These are phyloP conservation scores for Cryptotis parvus DNA, from an alignment of 2,113 vertebrate genomes.

Conservation along the genomic window DNA sequence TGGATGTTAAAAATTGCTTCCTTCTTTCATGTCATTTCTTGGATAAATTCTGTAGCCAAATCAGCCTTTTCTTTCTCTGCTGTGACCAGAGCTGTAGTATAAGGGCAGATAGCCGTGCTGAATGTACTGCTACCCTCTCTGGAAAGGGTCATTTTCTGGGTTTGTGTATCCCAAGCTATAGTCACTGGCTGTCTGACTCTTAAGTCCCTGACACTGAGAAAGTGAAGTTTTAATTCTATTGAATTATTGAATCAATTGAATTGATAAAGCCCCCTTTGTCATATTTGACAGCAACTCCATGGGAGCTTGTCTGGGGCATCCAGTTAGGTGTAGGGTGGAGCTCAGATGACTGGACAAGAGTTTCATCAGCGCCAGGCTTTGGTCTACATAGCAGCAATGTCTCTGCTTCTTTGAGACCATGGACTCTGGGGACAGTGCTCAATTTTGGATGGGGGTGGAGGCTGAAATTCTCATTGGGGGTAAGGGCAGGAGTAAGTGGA, in stretches of 20 bases:
- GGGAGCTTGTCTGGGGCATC: neutral
- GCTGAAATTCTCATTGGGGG: neutral
- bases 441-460: no score
- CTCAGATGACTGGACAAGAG: neutral
- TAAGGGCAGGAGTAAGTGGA: accelerated
- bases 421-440: neutral
- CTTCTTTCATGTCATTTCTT: neutral
- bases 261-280: neutral
- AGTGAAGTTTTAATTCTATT: neutral
- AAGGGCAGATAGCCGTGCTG: neutral
- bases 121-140: neutral
- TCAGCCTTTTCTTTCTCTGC: neutral
- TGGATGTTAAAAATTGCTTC: neutral
- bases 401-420: neutral
- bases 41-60: no score
- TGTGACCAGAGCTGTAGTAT: neutral
- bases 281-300: neutral
- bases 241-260: neutral
- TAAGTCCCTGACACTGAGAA: neutral
- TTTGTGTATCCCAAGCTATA: neutral
- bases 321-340: neutral
- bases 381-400: neutral
- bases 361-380: neutral
- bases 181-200: neutral
- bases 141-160: neutral